Percentiles rank a stretch among this genome's conserved stretches.
These are phyloP conservation scores for Chaenogobius annularis DNA, from an alignment of 2,113 vertebrate genomes.

Conservation along the genomic window DNA sequence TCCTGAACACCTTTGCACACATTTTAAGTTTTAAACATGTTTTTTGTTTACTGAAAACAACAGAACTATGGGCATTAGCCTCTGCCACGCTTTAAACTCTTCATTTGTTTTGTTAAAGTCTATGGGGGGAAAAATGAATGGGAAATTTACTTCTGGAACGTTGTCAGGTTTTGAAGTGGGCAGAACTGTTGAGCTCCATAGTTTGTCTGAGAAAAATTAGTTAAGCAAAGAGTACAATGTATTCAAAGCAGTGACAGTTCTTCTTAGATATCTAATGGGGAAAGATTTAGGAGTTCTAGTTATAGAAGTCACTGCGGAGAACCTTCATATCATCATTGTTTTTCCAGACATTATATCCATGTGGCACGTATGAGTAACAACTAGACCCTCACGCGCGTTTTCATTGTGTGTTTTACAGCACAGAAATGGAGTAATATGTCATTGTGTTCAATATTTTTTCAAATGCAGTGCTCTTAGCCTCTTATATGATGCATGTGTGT, in stretches of 20 bases:
- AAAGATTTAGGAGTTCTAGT: constrained; percentile 28
- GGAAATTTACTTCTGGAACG: too few species aligned
- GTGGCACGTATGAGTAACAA: constrained; percentile 23
- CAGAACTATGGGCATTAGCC: too few species aligned
- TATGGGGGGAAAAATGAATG: too few species aligned
- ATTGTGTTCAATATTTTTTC: constrained; percentile 19
- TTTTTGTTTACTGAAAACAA: too few species aligned
- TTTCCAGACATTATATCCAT: constrained; percentile 26
- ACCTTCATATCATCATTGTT: constrained; percentile 15
- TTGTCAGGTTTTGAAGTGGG: too few species aligned
- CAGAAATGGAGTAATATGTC: constrained; percentile 22
- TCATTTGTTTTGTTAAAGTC: too few species aligned
- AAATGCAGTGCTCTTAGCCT: constrained; percentile 22
- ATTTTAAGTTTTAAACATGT: too few species aligned
- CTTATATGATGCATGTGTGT: constrained; percentile 25
- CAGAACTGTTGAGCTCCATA: too few species aligned
- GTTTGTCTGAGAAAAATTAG: not conserved
- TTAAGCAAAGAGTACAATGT: not conserved
- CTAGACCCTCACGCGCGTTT: constrained; percentile 15
- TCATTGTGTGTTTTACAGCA: constrained; percentile 27
- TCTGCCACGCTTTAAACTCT: too few species aligned
- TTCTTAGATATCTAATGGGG: constrained; percentile 8
- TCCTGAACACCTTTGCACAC: too few species aligned
- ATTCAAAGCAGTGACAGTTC: not conserved
- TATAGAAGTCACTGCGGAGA: constrained; percentile 9